phyloP scores from a whole-genome alignment of 2,113 vertebrate species.

The Theristicus caerulescens region DNA sequence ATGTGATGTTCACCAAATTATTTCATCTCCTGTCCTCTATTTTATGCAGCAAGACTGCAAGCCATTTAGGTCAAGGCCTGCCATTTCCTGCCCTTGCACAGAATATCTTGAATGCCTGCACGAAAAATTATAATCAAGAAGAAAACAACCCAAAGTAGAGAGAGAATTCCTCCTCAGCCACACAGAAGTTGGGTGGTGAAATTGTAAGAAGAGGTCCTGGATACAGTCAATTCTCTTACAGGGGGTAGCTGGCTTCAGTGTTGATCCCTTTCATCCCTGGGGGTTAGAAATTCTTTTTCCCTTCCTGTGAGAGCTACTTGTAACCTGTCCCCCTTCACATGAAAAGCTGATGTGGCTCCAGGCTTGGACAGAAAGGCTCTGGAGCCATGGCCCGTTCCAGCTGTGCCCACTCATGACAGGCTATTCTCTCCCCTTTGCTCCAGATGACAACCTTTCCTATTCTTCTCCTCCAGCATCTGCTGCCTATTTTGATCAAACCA shows the following conservation, averaged over 20 bases:
- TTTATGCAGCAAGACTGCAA: neutral
- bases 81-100: neutral
- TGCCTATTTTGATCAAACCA: constrained; percentile 56
- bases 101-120: neutral
- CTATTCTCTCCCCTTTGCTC: neutral
- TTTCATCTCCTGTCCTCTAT: neutral
- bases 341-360: neutral
- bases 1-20: neutral
- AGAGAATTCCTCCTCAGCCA: neutral
- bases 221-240: neutral
- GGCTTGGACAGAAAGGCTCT: neutral
- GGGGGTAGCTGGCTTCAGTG: neutral
- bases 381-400: neutral
- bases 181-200: neutral
- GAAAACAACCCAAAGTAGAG: neutral
- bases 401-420: neutral
- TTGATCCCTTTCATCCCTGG: neutral
- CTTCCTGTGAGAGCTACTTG: neutral
- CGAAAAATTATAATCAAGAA: neutral
- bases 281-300: neutral
- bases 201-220: neutral
- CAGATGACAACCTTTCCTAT: neutral
- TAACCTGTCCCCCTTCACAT: neutral
- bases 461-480: constrained; percentile 17
- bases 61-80: neutral